Evolutionary conservation across 1,140 invertebrate species (phyloP).

Genomic region (Megathymus violae): DNA sequence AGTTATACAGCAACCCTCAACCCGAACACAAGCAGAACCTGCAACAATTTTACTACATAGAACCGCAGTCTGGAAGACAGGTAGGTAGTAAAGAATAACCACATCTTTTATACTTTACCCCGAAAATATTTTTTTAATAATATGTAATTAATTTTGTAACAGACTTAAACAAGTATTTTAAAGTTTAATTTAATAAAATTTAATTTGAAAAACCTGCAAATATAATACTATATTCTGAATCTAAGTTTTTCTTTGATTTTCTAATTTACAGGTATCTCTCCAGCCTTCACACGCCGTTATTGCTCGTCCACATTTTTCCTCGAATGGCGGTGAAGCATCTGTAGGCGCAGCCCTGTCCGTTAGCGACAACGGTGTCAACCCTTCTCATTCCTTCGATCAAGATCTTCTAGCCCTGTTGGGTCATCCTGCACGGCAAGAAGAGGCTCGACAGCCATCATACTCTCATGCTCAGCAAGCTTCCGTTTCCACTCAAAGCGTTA

Average conservation of each 20-base stretch:
- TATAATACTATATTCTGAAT: too few species aligned
- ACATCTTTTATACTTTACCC: conserved; percentile 12
- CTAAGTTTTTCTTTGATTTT: neutral
- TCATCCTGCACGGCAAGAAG: conserved; percentile 49
- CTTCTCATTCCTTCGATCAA: conserved; percentile 54
- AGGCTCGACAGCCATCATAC: conserved; percentile 50
- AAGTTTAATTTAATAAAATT: too few species aligned
- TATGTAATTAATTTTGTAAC: too few species aligned
- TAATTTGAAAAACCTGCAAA: too few species aligned
- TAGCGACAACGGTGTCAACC: conserved; percentile 57
- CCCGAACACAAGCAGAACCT: conserved; percentile 63
- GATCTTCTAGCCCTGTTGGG: conserved; percentile 64
- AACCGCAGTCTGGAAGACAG: conserved; percentile 63
- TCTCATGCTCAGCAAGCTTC: conserved; percentile 55
- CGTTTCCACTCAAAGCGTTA: conserved; percentile 49
- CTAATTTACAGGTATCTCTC: conserved; percentile 49
- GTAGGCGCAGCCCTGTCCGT: conserved; percentile 74
- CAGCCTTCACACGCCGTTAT: conserved; percentile 73
- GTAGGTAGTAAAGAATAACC: conserved; percentile 53
- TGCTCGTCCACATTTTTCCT: conserved; percentile 64
- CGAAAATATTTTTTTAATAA: too few species aligned
- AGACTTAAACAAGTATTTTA: too few species aligned
- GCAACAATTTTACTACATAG: conserved; percentile 68
- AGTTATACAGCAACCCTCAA: conserved; percentile 56
- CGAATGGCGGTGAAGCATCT: conserved; percentile 71